These are phyloP conservation scores for Hipposideros larvatus DNA, from an alignment of 2,797 vertebrate genomes.

Conservation along the genomic window DNA sequence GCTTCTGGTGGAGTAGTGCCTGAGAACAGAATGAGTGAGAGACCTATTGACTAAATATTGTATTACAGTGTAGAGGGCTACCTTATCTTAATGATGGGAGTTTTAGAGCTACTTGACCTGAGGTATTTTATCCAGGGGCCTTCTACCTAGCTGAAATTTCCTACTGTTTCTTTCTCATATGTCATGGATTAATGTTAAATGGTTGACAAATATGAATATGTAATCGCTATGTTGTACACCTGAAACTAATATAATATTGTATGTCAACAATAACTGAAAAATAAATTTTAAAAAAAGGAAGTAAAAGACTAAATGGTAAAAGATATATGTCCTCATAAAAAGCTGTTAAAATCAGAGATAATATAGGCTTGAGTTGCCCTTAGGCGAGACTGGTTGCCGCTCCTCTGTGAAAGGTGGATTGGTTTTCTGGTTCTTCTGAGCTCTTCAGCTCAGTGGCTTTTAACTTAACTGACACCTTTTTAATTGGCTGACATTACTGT, in stretches of 20 bases:
- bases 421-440: conserved; percentile 31
- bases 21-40: not conserved
- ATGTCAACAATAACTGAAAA: not conserved
- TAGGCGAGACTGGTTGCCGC: not conserved
- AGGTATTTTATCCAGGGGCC: conserved; percentile 26
- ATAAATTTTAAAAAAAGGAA: not conserved
- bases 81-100: not conserved
- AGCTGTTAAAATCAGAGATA: conserved; percentile 23
- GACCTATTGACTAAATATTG: conserved; percentile 37
- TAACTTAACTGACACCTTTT: conserved; percentile 56
- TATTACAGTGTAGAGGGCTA: not conserved
- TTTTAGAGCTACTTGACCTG: conserved; percentile 44
- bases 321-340: conserved; percentile 35
- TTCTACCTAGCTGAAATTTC: conserved; percentile 30
- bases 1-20: not conserved
- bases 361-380: not conserved
- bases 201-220: not conserved
- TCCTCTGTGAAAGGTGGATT: conserved; percentile 36
- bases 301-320: conserved; percentile 54
- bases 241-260: not conserved
- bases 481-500: conserved; percentile 52
- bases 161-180: conserved; percentile 35
- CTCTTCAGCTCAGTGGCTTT: conserved; percentile 61
- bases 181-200: conserved; percentile 53
- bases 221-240: not conserved